Percentiles rank a stretch among this genome's conserved stretches.
phyloP scores from a whole-genome alignment of 2,113 vertebrate genomes.

The Anoura caudifer region DNA sequence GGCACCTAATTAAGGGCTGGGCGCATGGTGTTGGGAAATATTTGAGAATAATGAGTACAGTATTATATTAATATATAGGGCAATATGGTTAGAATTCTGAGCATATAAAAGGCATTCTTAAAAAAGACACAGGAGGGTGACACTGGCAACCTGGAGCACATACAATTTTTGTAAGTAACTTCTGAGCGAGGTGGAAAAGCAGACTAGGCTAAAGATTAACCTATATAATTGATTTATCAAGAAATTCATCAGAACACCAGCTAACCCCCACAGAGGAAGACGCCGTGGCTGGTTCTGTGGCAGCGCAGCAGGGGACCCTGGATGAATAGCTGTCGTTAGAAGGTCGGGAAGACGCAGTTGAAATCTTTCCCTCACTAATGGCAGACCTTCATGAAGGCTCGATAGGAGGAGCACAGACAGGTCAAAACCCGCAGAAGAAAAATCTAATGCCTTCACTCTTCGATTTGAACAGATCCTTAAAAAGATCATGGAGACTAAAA shows the following conservation, averaged over 20 bases:
- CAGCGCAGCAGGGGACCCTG: not conserved
- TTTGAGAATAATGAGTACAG: not conserved
- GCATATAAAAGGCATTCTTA: not conserved
- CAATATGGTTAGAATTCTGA: not conserved
- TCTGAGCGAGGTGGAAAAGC: not conserved
- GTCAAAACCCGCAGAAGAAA: conserved; percentile 96
- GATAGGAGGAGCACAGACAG: conserved; percentile 97
- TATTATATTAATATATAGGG: not conserved
- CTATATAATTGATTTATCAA: not conserved
- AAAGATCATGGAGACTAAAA: conserved; percentile 99
- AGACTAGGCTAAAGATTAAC: not conserved
- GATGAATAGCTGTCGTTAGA: conserved; percentile 15
- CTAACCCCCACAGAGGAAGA: not conserved
- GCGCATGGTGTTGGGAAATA: not conserved
- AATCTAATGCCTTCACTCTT: conserved; percentile 96
- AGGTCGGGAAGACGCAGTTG: conserved; percentile 96
- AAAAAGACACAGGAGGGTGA: not conserved
- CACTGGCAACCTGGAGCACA: not conserved
- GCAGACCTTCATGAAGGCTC: conserved; percentile 99
- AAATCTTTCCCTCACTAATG: conserved; percentile 96
- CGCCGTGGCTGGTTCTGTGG: not conserved
- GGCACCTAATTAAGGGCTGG: too few relatives aligned
- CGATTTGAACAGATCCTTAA: conserved; percentile 96
- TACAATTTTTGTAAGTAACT: not conserved
- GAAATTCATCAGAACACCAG: not conserved